Conservation (phyloP, 2,888 invertebrate species). For the Pseudococcus viburni region DNA sequence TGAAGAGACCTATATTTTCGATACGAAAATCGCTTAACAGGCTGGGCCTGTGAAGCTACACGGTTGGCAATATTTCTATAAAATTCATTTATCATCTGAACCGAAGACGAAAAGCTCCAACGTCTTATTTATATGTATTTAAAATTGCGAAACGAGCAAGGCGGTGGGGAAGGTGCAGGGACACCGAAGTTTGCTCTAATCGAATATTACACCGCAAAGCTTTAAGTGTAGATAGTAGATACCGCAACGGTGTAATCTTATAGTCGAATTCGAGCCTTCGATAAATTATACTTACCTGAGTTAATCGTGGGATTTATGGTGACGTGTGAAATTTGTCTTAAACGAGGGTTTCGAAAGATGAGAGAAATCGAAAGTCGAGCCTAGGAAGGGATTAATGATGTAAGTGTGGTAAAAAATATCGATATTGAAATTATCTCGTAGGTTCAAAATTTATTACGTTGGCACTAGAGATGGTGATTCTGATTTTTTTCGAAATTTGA, state of each 20-base stretch:
- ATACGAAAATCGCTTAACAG: constrained; percentile 32
- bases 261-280: neutral
- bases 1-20: neutral
- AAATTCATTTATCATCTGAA: constrained; percentile 42
- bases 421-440: no score
- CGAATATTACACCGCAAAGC: neutral
- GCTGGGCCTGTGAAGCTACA: neutral
- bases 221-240: neutral
- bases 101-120: constrained; percentile 9
- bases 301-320: no score
- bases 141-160: neutral
- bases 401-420: no score
- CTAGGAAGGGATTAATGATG: neutral
- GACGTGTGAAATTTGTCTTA: neutral
- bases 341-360: neutral
- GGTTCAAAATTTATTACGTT: no score
- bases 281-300: neutral
- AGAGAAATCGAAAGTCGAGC: neutral
- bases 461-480: no score
- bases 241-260: neutral
- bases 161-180: neutral
- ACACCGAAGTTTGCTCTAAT: neutral
- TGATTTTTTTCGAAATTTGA: no score
- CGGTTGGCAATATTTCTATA: neutral
- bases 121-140: constrained; percentile 8